These are phyloP conservation scores for Adelges cooleyi DNA, from an alignment of 1,140 invertebrate genomes.

Conservation along the genomic window DNA sequence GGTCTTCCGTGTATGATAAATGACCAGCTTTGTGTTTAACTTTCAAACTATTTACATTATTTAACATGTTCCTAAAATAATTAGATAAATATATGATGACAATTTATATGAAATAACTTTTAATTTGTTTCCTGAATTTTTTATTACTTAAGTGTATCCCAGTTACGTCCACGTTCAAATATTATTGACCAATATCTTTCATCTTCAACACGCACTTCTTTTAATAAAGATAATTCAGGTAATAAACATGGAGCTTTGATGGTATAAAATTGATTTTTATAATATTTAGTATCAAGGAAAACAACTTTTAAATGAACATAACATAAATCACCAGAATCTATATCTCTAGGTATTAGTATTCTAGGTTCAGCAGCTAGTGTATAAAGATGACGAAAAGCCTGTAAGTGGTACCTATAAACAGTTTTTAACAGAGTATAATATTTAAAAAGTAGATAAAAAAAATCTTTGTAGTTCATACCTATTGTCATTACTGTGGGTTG, in stretches of 20 bases:
- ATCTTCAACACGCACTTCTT: slow-evolving; percentile 55
- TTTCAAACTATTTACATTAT: slow-evolving; percentile 57
- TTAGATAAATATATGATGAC: slow-evolving; percentile 36
- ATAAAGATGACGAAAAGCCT: slow-evolving; percentile 91
- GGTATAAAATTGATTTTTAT: slow-evolving; percentile 44
- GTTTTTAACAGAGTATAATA: neutral
- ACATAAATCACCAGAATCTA: slow-evolving; percentile 64
- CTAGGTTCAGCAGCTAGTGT: slow-evolving; percentile 83
- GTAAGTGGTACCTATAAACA: slow-evolving; percentile 47
- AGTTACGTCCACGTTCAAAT: slow-evolving; percentile 69
- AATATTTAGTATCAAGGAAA: slow-evolving; percentile 42
- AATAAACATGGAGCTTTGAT: slow-evolving; percentile 72
- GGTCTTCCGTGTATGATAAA: slow-evolving; percentile 76
- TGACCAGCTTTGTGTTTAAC: slow-evolving; percentile 83
- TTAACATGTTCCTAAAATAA: slow-evolving; percentile 48
- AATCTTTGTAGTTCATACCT: slow-evolving; percentile 43
- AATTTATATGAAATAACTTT: slow-evolving; percentile 13
- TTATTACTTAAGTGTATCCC: slow-evolving; percentile 61
- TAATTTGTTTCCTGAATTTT: neutral
- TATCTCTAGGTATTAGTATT: slow-evolving; percentile 72
- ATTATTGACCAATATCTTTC: slow-evolving; percentile 76
- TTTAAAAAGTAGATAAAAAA: neutral
- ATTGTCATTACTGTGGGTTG: slow-evolving; percentile 91
- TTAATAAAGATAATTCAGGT: slow-evolving; percentile 64
- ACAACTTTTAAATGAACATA: slow-evolving; percentile 64